These are phyloP conservation scores for Lophochroa leadbeateri DNA, from an alignment of 2,113 vertebrate genomes.

Conservation along the genomic window DNA sequence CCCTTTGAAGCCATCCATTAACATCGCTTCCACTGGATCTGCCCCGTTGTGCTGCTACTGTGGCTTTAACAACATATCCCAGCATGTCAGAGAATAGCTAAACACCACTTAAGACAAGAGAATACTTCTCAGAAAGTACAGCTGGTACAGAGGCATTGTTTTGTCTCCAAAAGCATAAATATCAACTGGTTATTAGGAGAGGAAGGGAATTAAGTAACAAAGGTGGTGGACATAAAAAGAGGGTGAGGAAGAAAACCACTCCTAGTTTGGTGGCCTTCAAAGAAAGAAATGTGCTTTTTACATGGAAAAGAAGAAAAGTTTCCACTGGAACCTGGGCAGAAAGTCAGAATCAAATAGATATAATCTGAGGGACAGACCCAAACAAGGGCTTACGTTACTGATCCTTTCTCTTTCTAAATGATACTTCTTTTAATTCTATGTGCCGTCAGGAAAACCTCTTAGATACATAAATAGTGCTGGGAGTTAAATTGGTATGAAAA, in stretches of 20 bases:
- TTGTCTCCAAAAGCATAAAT: background rate
- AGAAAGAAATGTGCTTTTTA: slow-evolving; percentile 40
- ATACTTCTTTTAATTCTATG: slow-evolving; percentile 59
- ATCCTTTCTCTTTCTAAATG: background rate
- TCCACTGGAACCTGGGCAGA: slow-evolving; percentile 67
- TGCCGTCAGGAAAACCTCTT: slow-evolving; percentile 45
- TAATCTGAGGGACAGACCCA: slow-evolving; percentile 59
- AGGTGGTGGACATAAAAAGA: background rate
- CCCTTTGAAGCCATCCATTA: background rate
- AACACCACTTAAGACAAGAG: background rate
- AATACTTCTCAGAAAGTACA: background rate
- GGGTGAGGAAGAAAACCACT: background rate
- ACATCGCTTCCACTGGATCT: background rate
- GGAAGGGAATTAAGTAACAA: background rate
- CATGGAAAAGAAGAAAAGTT: slow-evolving; percentile 43
- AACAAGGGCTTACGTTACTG: slow-evolving; percentile 62
- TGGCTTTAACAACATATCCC: slow-evolving; percentile 35
- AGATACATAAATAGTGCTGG: slow-evolving; percentile 44
- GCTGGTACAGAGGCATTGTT: slow-evolving; percentile 3
- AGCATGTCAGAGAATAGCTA: background rate
- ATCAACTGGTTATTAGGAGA: background rate
- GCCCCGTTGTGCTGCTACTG: background rate
- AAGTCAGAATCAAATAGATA: slow-evolving; percentile 69
- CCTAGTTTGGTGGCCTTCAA: slow-evolving; percentile 25
- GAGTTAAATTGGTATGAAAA: background rate